Base-by-base conservation (phyloP, 2,797 vertebrate species). In the Acipenser ruthenus region DNA sequence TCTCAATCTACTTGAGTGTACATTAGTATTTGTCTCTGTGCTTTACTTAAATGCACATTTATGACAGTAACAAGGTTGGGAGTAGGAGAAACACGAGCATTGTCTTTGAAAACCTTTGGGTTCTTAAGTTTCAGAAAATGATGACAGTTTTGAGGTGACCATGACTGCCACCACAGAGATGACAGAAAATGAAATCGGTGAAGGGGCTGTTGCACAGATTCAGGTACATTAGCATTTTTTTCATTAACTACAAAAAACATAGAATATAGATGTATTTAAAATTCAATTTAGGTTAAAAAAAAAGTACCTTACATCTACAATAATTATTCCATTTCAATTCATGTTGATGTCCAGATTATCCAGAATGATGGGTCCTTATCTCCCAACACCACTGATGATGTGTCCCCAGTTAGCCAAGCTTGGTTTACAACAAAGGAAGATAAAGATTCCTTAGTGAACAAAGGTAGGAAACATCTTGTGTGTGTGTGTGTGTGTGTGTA, bases 391-490 rank as follows among this genome's bases (percentile, higher is more conserved):
- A 81, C 84, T 4, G 93, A 95, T 60, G 92, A 93, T 61, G 92
- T 95, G 65, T 93, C 94, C 4, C 92, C 95, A 7, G 97, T 99
- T 79, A 99, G 96, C 77, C 95, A 98, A 79, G 96, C 97, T 64
- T 98, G 96, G 96, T 99, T 99, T 82, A 99, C 97, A 12, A 99
- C 96, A 12, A 99, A 99, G 89, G 96, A 98, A 77, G 97, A 99
- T 84, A 99, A 99, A 78, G 95, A 99, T 89, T 94, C 95, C 15
- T 82, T 98, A 67, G 85, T 94, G n/a, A 98, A 97, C 79, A 98
- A 99, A 92, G 96, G 96, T 98, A 78, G 7, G 48, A n/a, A 15
- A 37, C 23, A 37, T 37, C 23, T 37, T 37, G 23, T 37, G 23
- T 37, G 23, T 37, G 23, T 37, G 23, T 37, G 15, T 18, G 15